phyloP scores from a whole-genome alignment of 2,797 vertebrate genomes.

The Pseudochirops corinnae region DNA sequence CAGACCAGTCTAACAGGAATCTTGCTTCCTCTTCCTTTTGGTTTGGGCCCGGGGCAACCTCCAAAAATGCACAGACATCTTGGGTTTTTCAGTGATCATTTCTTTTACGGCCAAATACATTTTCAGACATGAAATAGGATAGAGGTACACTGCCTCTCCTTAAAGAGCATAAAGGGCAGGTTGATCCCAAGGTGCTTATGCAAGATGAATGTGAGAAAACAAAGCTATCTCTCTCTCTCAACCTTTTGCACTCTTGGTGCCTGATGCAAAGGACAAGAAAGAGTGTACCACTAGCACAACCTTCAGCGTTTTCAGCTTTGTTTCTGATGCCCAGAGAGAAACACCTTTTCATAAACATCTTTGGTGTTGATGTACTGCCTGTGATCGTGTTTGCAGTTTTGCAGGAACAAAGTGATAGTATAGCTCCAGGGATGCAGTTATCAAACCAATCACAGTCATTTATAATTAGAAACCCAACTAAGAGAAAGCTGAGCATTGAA shows the following conservation, averaged over 20 bases:
- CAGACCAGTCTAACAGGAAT: neutral
- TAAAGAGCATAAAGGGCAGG: neutral
- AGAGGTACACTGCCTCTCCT: constrained; percentile 49
- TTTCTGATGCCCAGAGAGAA: constrained; percentile 64
- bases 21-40: neutral
- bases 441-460: constrained; percentile 75
- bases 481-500: constrained; percentile 64
- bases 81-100: constrained; percentile 66
- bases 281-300: constrained; percentile 58
- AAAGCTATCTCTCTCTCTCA: neutral
- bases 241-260: constrained; percentile 12
- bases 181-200: constrained; percentile 52
- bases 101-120: constrained; percentile 48
- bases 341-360: constrained; percentile 56
- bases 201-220: constrained; percentile 53
- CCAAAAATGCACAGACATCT: constrained; percentile 30
- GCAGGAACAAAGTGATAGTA: constrained; percentile 65
- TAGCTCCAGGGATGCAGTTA: constrained; percentile 70
- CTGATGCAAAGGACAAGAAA: constrained; percentile 55
- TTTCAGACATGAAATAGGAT: constrained; percentile 67
- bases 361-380: neutral
- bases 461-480: constrained; percentile 74
- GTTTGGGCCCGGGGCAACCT: neutral
- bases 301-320: constrained; percentile 52
- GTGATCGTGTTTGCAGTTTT: neutral